These are phyloP conservation scores for Mirza zaza DNA, from an alignment of 2,113 vertebrate species.

Conservation along the genomic window DNA sequence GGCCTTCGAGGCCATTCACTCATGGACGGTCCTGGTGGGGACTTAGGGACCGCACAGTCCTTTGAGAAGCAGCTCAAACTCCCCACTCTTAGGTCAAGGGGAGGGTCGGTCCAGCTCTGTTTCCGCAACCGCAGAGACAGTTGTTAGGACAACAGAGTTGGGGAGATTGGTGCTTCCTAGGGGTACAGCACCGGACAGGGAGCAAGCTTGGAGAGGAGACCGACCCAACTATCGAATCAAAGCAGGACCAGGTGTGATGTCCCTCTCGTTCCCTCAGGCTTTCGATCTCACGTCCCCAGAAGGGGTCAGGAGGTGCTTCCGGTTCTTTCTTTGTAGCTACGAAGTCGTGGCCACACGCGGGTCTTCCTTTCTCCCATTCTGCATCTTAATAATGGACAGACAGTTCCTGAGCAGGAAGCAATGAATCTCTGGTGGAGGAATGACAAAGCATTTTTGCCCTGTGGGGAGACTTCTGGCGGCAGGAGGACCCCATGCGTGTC, in stretches of 20 bases:
- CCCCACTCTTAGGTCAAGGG: no score
- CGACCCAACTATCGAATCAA: accelerated
- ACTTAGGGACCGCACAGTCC: no score
- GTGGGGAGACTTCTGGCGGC: not conserved
- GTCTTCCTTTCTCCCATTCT: not conserved
- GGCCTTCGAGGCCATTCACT: no score
- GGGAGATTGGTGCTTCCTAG: no score
- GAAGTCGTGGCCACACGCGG: accelerated
- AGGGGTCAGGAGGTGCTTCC: not conserved
- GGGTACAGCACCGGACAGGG: no score
- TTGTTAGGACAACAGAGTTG: no score
- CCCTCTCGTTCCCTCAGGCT: not conserved
- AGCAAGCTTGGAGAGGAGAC: no score
- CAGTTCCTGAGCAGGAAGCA: not conserved
- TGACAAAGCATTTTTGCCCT: not conserved
- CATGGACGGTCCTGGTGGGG: no score
- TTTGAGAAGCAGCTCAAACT: no score
- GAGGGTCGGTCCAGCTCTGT: no score
- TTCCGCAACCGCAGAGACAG: no score
- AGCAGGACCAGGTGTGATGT: not conserved
- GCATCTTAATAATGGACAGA: not conserved
- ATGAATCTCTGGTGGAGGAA: not conserved
- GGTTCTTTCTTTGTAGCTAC: no score
- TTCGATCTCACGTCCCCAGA: not conserved
- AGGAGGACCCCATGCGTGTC: accelerated